These are phyloP conservation scores for Melangyna quadrimaculata DNA, from an alignment of 2,888 invertebrate genomes.

Conservation along the genomic window DNA sequence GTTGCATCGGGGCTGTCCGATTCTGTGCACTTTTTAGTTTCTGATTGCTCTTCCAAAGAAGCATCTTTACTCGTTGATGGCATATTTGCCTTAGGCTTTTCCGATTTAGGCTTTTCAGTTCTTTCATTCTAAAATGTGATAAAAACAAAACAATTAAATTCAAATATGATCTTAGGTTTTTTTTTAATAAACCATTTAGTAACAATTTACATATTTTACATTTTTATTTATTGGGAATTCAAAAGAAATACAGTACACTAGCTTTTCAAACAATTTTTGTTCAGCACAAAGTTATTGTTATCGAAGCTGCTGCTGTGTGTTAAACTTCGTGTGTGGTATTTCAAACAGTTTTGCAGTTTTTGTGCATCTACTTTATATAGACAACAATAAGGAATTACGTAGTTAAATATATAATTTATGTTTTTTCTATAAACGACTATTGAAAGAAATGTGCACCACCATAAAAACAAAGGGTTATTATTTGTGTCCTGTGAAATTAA, in stretches of 20 bases:
- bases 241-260: not conserved
- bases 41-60: slow-evolving; percentile 74
- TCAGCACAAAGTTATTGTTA: slow-evolving; percentile 13
- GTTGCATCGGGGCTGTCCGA: slow-evolving; percentile 77
- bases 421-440: not conserved
- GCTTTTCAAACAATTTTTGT: not conserved
- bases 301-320: slow-evolving; percentile 31
- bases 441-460: slow-evolving; percentile 43
- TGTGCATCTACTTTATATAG: slow-evolving; percentile 46
- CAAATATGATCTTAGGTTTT: not conserved
- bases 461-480: slow-evolving; percentile 43
- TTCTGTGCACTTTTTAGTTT: slow-evolving; percentile 76
- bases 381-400: not conserved
- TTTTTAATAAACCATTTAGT: not conserved
- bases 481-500: slow-evolving; percentile 48
- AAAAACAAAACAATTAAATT: not conserved
- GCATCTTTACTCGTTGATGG: slow-evolving; percentile 73
- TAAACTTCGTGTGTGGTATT: slow-evolving; percentile 13
- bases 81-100: slow-evolving; percentile 53
- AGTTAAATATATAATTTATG: too few species aligned
- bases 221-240: not conserved
- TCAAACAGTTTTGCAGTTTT: slow-evolving; percentile 42
- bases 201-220: not conserved
- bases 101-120: slow-evolving; percentile 41
- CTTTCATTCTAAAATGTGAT: slow-evolving; percentile 39